Evolutionary conservation across 2,888 invertebrate genomes (phyloP), one percentile per base, ranked within the genome.

Genomic region (Eupithecia tripunctaria): DNA sequence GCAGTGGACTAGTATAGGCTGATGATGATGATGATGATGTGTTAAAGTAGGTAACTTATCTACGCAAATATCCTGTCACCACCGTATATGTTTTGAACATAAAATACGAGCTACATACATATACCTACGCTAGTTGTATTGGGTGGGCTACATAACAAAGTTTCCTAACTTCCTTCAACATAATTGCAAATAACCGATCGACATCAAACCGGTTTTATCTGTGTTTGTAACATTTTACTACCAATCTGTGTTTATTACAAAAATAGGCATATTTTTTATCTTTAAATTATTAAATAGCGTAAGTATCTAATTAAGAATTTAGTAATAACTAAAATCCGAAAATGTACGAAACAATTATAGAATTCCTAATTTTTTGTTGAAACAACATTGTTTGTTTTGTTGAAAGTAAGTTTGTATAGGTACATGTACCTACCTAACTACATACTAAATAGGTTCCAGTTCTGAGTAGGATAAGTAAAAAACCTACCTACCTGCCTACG

Each of bases 151-250:
- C 60, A 2, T 60, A 60, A 60, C 29, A 60, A 29, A 38, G 43
- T 64, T 72, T 43, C 65, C 43, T 25, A 72, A 72, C 66, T 66
- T 72, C 65, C 38, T 69, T 66, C 59, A 64, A 38, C 36, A 21
- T 41, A 65, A 62, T 69, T 69, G 68, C 72, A 64, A 73, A 73
- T 27, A n/a, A n/a, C 3, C 43, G 18, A 69, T 32, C 25, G 59
- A 64, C 21, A 38, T 29, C 47, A 15, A 36, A 71, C 67, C 14
- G 47, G 67, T 71, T 62, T 59, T 15, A 60, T 25, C 14, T 25
- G 15, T 64, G 38, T 38, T 38, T 64, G 38, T 21, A 64, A 36
- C 29, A 25, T 36, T 36, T 21, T 25, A 56, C 2, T n/a, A 38
- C 14, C 14, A 14, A 12, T 18, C 25, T 64, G 64, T 12, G 21